phyloP scores from a whole-genome alignment of 2,113 vertebrate species.

The Ursus arctos region DNA sequence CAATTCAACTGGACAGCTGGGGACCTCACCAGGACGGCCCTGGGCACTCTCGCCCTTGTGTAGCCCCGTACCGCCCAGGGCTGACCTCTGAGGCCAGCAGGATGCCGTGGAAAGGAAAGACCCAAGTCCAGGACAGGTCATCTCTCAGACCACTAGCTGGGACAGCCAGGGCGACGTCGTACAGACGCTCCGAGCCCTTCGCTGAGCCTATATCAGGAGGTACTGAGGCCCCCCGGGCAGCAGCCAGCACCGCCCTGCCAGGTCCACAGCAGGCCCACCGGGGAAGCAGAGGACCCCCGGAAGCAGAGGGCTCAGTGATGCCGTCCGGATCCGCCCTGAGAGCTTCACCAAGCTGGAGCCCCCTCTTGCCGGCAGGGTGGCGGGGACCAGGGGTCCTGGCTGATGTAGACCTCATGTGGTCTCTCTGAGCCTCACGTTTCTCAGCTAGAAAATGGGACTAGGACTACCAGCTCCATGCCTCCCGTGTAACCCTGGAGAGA shows the following conservation, averaged over 20 bases:
- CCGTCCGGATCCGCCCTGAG: not conserved
- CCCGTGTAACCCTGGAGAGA: not conserved
- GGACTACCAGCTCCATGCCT: not conserved
- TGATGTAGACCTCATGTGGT: accelerated
- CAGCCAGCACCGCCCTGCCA: not conserved
- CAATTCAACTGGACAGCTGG: not conserved
- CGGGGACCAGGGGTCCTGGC: not conserved
- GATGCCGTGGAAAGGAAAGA: not conserved
- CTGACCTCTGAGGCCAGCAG: not conserved
- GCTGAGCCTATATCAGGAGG: not conserved
- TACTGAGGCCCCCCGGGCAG: not conserved
- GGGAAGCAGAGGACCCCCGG: not conserved
- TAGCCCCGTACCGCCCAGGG: not conserved
- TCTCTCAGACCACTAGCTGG: not conserved
- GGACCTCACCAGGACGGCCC: no score
- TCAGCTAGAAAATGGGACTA: not conserved
- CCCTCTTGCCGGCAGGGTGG: not conserved
- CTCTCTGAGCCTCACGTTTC: not conserved
- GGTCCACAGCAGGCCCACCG: no score
- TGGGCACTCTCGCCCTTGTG: no score
- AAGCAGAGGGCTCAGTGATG: not conserved
- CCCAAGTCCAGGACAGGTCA: not conserved
- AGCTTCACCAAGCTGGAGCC: not conserved
- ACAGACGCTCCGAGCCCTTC: not conserved
- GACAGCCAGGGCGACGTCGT: not conserved